A percentile compares a stretch with the other conserved stretches of the same genome.
Conservation (phyloP, 1,140 invertebrate genomes). For the Bombus polaris region DNA sequence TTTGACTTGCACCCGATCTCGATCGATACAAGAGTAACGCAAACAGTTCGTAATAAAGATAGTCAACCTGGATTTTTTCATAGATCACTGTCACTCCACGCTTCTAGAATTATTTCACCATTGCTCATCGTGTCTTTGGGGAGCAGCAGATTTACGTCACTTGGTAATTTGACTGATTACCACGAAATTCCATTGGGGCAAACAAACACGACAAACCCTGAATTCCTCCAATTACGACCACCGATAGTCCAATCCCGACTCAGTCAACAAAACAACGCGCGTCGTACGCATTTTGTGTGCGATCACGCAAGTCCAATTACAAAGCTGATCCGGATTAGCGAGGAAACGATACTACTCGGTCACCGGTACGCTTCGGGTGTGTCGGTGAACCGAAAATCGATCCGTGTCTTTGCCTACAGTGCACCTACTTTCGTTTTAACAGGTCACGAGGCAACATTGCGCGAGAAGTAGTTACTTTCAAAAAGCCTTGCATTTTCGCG, state of each 20-base stretch:
- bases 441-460: background rate
- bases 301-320: conserved; percentile 17
- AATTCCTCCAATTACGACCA: background rate
- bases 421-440: conserved; percentile 34
- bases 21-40: too few relatives aligned
- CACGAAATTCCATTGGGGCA: background rate
- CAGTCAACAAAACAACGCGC: conserved; percentile 5
- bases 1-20: too few relatives aligned
- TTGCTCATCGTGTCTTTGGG: background rate
- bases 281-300: conserved; percentile 7
- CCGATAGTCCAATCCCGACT: background rate
- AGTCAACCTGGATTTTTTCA: background rate
- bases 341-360: conserved; percentile 11
- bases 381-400: conserved; percentile 28
- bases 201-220: background rate
- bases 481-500: background rate
- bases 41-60: too few relatives aligned
- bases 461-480: background rate
- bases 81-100: background rate
- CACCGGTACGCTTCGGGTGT: conserved; percentile 3
- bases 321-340: conserved; percentile 14
- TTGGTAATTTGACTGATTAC: background rate
- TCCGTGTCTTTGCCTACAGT: conserved; percentile 39
- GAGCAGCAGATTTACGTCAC: background rate
- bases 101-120: background rate